Evolutionary conservation across 2,888 invertebrate species (phyloP).

Genomic region (Gryllus longicercus): DNA sequence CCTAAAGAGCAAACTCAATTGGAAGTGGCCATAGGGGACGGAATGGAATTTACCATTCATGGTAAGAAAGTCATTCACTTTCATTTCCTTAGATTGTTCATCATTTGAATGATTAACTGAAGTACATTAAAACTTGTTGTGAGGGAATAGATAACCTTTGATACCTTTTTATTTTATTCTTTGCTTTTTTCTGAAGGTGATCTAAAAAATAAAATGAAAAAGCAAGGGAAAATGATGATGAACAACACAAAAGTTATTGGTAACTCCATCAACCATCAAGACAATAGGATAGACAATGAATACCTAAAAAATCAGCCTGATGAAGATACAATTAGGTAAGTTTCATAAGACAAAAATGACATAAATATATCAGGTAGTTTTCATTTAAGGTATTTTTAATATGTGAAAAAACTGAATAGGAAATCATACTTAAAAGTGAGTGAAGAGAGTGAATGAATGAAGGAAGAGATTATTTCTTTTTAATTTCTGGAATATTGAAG

Average conservation of each 20-base stretch:
- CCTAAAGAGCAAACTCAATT: slow-evolving; percentile 71
- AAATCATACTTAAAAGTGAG: no score
- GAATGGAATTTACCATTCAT: slow-evolving; percentile 91
- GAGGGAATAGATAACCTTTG: no score
- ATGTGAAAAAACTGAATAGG: no score
- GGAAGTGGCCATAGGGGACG: slow-evolving; percentile 88
- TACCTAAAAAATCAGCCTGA: slow-evolving; percentile 63
- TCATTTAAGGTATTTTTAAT: no score
- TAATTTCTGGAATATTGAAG: no score
- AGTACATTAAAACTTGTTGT: no score
- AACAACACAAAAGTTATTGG: slow-evolving; percentile 73
- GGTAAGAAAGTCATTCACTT: slow-evolving; percentile 52
- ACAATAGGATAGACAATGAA: slow-evolving; percentile 71
- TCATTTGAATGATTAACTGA: no score
- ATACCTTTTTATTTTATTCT: neutral
- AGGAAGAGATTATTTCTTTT: no score
- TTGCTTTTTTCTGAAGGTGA: slow-evolving; percentile 57
- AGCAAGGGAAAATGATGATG: slow-evolving; percentile 74
- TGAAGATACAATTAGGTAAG: slow-evolving; percentile 52
- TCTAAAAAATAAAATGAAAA: slow-evolving; percentile 74
- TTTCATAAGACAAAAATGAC: no score
- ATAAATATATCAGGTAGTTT: no score
- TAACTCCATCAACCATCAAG: slow-evolving; percentile 78
- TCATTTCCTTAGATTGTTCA: no score
- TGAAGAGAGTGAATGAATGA: no score